Conservation (phyloP, 2,888 invertebrate genomes). For the Steromphala cineraria region DNA sequence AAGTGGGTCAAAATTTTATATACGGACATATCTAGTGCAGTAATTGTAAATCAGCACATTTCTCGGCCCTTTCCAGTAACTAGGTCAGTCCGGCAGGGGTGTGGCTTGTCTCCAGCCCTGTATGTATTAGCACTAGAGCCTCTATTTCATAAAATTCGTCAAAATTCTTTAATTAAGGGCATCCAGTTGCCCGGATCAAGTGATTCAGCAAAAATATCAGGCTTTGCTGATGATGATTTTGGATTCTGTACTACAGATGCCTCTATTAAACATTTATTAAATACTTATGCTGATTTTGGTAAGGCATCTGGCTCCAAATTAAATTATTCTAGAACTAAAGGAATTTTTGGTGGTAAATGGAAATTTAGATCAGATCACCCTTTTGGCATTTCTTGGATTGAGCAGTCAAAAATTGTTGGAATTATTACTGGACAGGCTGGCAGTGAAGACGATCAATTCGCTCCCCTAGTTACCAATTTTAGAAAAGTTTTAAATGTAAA, state of each 20-base stretch:
- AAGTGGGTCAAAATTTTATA: constrained; percentile 46
- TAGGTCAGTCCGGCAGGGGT: constrained; percentile 16
- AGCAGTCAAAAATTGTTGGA: constrained; percentile 37
- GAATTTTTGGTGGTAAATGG: constrained; percentile 24
- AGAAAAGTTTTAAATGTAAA: background rate
- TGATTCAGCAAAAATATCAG: constrained; percentile 13
- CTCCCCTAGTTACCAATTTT: background rate
- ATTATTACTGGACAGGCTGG: constrained; percentile 31
- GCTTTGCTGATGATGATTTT: constrained; percentile 27
- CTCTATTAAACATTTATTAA: background rate
- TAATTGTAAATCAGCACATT: constrained; percentile 40
- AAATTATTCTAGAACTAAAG: constrained; percentile 11
- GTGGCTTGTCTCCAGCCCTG: background rate
- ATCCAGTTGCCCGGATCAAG: constrained; percentile 1
- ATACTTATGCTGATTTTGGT: background rate
- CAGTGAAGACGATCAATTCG: constrained; percentile 8
- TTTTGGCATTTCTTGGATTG: constrained; percentile 35
- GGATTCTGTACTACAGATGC: background rate
- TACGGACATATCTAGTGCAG: constrained; percentile 34
- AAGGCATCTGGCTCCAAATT: constrained; percentile 13
- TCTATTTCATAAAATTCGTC: constrained; percentile 1
- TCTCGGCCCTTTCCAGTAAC: constrained; percentile 7
- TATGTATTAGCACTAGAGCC: constrained; percentile 26
- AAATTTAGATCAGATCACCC: constrained; percentile 24
- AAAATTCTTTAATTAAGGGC: background rate